phyloP scores from a whole-genome alignment of 2,888 invertebrate species.

The Augochlorella aurata region DNA sequence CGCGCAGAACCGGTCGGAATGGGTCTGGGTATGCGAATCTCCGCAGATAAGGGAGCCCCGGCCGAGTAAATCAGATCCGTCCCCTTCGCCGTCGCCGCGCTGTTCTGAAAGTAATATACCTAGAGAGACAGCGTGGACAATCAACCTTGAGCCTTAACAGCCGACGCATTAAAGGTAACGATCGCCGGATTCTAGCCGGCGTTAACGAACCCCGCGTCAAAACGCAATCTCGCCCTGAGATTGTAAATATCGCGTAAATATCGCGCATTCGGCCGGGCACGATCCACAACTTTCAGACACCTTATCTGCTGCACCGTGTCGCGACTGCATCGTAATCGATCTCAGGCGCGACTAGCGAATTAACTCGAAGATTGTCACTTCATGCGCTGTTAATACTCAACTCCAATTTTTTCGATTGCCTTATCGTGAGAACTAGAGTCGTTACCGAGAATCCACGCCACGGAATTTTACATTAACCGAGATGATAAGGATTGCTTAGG shows the following conservation, averaged over 20 bases:
- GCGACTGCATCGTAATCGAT: neutral
- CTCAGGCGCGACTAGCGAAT: neutral
- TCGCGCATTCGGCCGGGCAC: conserved; percentile 9
- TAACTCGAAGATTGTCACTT: neutral
- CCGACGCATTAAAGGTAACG: conserved; percentile 52
- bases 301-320: neutral
- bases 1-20: conserved; percentile 63
- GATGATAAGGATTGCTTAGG: neutral
- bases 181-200: conserved; percentile 38
- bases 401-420: neutral
- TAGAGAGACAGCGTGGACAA: conserved; percentile 57
- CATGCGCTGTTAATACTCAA: neutral
- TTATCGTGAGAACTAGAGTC: neutral
- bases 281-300: conserved; percentile 11
- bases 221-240: conserved; percentile 5
- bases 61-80: conserved; percentile 63
- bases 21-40: conserved; percentile 64
- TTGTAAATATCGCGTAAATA: conserved; percentile 25
- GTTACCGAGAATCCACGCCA: neutral
- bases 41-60: conserved; percentile 59
- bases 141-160: conserved; percentile 53
- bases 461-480: neutral
- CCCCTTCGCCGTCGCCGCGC: conserved; percentile 32
- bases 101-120: conserved; percentile 54
- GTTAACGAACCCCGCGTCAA: conserved; percentile 38